Evolutionary conservation across 1,140 invertebrate genomes (phyloP).

Genomic region (Drosophila oshimai): DNA sequence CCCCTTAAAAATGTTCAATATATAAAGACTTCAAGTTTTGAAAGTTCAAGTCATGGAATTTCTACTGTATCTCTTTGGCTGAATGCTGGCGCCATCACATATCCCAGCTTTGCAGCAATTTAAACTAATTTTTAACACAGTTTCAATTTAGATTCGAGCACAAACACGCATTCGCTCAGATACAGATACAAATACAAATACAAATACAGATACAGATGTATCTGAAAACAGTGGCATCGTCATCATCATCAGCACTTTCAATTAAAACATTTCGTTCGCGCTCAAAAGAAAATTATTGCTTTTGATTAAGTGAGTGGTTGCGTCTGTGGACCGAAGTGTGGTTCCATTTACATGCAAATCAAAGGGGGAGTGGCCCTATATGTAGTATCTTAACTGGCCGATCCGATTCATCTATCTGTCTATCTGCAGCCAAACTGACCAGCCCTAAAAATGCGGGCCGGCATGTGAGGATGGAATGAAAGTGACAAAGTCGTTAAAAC

Average conservation of each 20-base stretch:
- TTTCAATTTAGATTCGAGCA: slow-evolving; percentile 62
- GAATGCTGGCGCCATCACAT: slow-evolving; percentile 70
- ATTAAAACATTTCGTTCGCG: slow-evolving; percentile 73
- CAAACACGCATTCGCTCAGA: slow-evolving; percentile 9
- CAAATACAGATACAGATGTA: background rate
- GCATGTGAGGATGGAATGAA: background rate
- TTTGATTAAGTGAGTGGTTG: slow-evolving; percentile 63
- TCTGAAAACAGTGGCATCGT: slow-evolving; percentile 32
- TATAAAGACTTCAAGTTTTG: no score
- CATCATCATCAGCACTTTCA: slow-evolving; percentile 69
- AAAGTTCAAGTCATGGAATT: no score
- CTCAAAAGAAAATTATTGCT: slow-evolving; percentile 52
- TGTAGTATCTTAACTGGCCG: no score
- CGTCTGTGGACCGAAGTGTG: slow-evolving; percentile 23
- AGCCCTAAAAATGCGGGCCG: slow-evolving; percentile 22
- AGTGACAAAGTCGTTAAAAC: background rate
- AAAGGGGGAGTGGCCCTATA: slow-evolving; percentile 13
- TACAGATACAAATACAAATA: slow-evolving; percentile 7
- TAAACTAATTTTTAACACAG: slow-evolving; percentile 69
- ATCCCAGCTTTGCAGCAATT: slow-evolving; percentile 40
- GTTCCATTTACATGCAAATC: slow-evolving; percentile 43
- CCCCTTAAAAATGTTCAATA: no score
- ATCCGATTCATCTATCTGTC: background rate
- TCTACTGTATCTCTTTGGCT: no score
- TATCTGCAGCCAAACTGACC: slow-evolving; percentile 9